A percentile compares a stretch with the other conserved stretches of the same genome.
These are phyloP conservation scores for Drosophila bocki DNA, from an alignment of 1,140 invertebrate genomes.

Conservation along the genomic window DNA sequence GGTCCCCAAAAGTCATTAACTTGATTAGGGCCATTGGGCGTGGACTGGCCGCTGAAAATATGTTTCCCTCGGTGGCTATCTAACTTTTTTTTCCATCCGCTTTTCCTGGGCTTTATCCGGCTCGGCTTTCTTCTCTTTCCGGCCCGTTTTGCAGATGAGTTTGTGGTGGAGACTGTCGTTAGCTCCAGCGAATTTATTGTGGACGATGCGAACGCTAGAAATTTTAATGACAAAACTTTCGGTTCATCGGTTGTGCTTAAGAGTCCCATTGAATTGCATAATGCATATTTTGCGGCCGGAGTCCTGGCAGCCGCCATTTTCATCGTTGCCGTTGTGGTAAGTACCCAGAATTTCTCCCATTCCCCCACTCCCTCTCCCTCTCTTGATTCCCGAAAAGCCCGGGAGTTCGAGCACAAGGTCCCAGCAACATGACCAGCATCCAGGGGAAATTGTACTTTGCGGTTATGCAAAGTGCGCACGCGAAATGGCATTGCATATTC, in stretches of 20 bases:
- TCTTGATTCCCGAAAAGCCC: conserved; percentile 10
- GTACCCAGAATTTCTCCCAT: conserved; percentile 54
- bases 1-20: conserved; percentile 45
- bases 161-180: conserved; percentile 88
- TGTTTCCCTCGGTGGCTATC: conserved; percentile 28
- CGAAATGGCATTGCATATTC: conserved; percentile 73
- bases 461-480: conserved; percentile 56
- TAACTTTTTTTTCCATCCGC: conserved; percentile 3
- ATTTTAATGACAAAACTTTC: conserved; percentile 88
- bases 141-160: conserved; percentile 86
- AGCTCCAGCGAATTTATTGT: conserved; percentile 86
- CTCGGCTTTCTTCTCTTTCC: conserved; percentile 25
- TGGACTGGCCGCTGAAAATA: conserved; percentile 12
- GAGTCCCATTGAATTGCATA: conserved; percentile 87
- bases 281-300: conserved; percentile 90
- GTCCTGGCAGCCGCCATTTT: conserved; percentile 89
- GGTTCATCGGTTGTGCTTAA: conserved; percentile 85
- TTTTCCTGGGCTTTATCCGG: conserved; percentile 2
- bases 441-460: conserved; percentile 69
- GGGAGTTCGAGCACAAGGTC: conserved; percentile 18
- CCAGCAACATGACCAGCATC: conserved; percentile 40
- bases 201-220: conserved; percentile 86
- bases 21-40: conserved; percentile 39
- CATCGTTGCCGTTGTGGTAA: conserved; percentile 89
- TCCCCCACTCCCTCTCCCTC: neutral